A percentile compares a stretch with the other conserved stretches of the same genome.
These are phyloP conservation scores for Desmophyllum pertusum DNA, from an alignment of 92 coral and sea anemone species.

Conservation along the genomic window DNA sequence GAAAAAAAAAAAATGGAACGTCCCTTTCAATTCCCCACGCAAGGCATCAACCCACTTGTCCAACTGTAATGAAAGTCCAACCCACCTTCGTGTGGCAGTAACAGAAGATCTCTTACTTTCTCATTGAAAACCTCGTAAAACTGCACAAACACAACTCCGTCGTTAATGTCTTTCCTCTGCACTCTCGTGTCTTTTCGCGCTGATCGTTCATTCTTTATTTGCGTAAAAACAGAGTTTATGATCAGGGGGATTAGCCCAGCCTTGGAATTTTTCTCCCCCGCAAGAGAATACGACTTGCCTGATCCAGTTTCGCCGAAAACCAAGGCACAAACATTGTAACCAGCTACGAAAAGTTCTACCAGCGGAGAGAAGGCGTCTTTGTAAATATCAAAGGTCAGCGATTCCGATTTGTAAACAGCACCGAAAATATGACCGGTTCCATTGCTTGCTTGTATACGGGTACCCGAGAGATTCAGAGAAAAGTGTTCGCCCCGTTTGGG, in stretches of 20 bases:
- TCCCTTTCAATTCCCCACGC: too few species aligned
- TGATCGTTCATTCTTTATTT: conserved; percentile 48
- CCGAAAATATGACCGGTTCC: conserved; percentile 76
- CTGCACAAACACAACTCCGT: conserved; percentile 52
- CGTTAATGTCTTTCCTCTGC: conserved; percentile 45
- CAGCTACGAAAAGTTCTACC: conserved; percentile 71
- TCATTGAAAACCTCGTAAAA: conserved; percentile 79
- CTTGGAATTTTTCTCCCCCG: conserved; percentile 82
- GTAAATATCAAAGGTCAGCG: conserved; percentile 71
- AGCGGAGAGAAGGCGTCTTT: conserved; percentile 69
- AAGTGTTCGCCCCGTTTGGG: conserved; percentile 73
- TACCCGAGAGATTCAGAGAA: conserved; percentile 72
- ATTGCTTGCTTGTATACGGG: conserved; percentile 69
- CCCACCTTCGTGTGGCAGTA: conserved; percentile 75
- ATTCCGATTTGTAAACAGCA: conserved; percentile 66
- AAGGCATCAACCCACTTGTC: too few species aligned
- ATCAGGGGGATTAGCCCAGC: conserved; percentile 79
- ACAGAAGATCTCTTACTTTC: conserved; percentile 68
- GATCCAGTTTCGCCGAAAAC: conserved; percentile 83
- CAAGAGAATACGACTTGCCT: conserved; percentile 82
- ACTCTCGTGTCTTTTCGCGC: conserved; percentile 48
- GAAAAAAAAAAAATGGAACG: too few species aligned
- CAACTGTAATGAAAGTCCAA: not conserved
- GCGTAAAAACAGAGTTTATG: conserved; percentile 77
- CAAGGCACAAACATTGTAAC: conserved; percentile 79